A percentile compares a stretch with the other conserved stretches of the same genome.
These are phyloP conservation scores for Cyaniris semiargus DNA, from an alignment of 2,888 invertebrate genomes.

Conservation along the genomic window DNA sequence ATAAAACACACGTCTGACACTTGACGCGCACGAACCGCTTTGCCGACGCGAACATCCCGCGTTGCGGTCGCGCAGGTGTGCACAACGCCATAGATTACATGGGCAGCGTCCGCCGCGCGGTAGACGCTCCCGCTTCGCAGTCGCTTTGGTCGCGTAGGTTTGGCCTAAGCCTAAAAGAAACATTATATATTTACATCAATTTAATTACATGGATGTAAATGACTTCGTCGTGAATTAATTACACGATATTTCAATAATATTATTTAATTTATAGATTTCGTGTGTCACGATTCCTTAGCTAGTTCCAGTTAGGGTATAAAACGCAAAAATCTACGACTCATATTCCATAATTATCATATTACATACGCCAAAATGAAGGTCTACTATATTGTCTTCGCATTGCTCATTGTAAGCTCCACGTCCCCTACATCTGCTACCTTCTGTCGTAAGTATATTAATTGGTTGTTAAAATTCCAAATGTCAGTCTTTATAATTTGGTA, in stretches of 20 bases:
- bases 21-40: too few relatives aligned
- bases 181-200: neutral
- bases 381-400: neutral
- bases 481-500: too few relatives aligned
- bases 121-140: too few relatives aligned
- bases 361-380: conserved; percentile 1
- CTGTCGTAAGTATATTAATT: neutral
- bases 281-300: neutral
- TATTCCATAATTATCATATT: neutral
- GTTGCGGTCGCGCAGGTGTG: too few relatives aligned
- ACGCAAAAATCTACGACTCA: neutral
- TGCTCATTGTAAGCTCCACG: neutral
- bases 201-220: neutral
- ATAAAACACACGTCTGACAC: too few relatives aligned
- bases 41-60: too few relatives aligned
- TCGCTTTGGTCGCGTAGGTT: too few relatives aligned
- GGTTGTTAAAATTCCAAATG: too few relatives aligned
- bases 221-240: conserved; percentile 4
- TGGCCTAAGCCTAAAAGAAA: too few relatives aligned
- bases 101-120: too few relatives aligned
- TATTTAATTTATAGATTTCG: neutral
- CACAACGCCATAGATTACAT: too few relatives aligned
- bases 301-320: neutral
- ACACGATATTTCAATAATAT: conserved; percentile 5
- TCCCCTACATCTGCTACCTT: neutral